phyloP scores from a whole-genome alignment of 2,797 vertebrate genomes.

The Oophaga sylvatica region DNA sequence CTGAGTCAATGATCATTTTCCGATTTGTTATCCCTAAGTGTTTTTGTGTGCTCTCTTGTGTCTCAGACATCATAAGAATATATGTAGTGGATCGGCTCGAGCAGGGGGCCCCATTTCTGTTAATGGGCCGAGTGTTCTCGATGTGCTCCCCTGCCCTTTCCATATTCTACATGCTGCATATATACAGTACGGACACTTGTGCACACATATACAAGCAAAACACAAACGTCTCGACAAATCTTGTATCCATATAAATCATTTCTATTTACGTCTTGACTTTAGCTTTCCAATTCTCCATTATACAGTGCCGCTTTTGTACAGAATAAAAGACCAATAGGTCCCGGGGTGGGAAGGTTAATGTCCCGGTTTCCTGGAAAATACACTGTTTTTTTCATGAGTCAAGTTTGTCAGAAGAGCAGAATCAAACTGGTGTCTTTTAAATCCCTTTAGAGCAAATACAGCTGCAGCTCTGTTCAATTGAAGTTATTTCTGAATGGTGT shows the following conservation, averaged over 20 bases:
- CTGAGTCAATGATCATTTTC: not conserved
- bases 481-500: slow-evolving; percentile 55
- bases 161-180: not conserved
- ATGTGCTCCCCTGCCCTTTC: not conserved
- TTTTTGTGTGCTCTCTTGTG: not conserved
- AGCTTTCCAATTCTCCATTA: not conserved
- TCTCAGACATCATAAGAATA: not conserved
- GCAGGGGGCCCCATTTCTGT: not conserved
- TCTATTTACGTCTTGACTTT: slow-evolving; percentile 4
- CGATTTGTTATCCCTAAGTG: not conserved
- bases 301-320: slow-evolving; percentile 4
- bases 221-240: not conserved
- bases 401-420: slow-evolving; percentile 57
- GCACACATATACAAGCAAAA: not conserved
- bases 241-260: not conserved
- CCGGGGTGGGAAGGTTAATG: slow-evolving; percentile 37
- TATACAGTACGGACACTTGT: not conserved
- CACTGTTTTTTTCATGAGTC: slow-evolving; percentile 52
- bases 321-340: slow-evolving; percentile 16
- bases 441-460: slow-evolving; percentile 61
- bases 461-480: slow-evolving; percentile 58
- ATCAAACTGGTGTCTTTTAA: slow-evolving; percentile 54
- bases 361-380: slow-evolving; percentile 56
- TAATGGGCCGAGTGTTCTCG: not conserved
- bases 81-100: not conserved